phyloP scores from a whole-genome alignment of 2,888 invertebrate species.

The Tribolium freemani region DNA sequence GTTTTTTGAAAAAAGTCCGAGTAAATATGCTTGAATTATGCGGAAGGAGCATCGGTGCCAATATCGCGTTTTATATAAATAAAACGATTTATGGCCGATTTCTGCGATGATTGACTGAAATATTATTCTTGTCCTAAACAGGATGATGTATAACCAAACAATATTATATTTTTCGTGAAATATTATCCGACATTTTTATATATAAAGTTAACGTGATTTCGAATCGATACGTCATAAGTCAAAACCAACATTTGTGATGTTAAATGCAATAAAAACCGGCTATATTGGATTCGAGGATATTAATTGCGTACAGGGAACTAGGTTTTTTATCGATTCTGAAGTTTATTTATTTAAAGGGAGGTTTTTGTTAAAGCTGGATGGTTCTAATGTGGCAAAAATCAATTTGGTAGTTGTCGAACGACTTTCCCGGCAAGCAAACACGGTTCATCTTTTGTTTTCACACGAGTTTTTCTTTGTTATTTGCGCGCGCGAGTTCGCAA shows the following conservation, averaged over 20 bases:
- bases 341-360: constrained; percentile 8
- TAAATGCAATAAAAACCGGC: constrained; percentile 26
- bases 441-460: constrained; percentile 40
- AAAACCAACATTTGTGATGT: constrained; percentile 43
- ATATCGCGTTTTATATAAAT: constrained; percentile 35
- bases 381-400: constrained; percentile 33
- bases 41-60: constrained; percentile 12
- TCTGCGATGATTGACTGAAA: constrained; percentile 41
- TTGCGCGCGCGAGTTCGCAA: constrained; percentile 47
- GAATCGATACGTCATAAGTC: constrained; percentile 44
- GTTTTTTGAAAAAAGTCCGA: constrained; percentile 8
- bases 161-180: constrained; percentile 44
- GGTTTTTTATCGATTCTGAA: constrained; percentile 12
- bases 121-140: constrained; percentile 42
- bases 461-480: constrained; percentile 50
- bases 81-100: constrained; percentile 35
- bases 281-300: constrained; percentile 6
- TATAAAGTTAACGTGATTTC: constrained; percentile 45
- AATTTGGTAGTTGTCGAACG: constrained; percentile 35
- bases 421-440: constrained; percentile 42
- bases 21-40: constrained; percentile 29
- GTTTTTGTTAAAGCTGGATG: background rate
- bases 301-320: constrained; percentile 13
- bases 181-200: constrained; percentile 41
- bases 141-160: constrained; percentile 38